Conservation (phyloP, 2,888 invertebrate genomes). For the Tiliacea aurago region DNA sequence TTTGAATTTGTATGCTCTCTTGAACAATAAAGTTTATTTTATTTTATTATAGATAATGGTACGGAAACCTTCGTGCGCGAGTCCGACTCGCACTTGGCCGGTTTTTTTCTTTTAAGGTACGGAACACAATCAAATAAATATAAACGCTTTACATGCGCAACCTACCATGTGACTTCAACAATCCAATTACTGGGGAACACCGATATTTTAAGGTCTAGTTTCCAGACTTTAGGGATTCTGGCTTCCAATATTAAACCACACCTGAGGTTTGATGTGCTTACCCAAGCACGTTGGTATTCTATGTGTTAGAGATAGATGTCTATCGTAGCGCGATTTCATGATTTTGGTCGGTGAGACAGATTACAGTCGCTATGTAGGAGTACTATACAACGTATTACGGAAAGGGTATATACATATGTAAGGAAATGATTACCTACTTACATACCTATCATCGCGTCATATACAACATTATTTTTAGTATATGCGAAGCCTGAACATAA, state of each 20-base stretch:
- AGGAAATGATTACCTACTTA: too few species aligned
- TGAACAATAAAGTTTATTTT: too few species aligned
- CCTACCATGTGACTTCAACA: not conserved
- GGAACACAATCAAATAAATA: not conserved
- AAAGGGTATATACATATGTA: too few species aligned
- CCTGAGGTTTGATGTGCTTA: not conserved
- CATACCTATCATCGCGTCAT: too few species aligned
- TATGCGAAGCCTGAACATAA: too few species aligned
- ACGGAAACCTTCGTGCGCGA: too few species aligned
- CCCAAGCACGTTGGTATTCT: not conserved
- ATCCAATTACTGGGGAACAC: not conserved
- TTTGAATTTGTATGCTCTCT: too few species aligned
- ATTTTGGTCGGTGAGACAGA: not conserved
- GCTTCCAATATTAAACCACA: not conserved
- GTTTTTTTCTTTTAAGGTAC: too few species aligned
- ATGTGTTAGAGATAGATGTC: not conserved
- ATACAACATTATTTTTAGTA: too few species aligned
- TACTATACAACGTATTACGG: too few species aligned
- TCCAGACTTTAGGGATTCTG: not conserved
- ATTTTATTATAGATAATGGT: too few species aligned
- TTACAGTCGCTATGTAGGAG: not conserved
- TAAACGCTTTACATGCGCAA: not conserved
- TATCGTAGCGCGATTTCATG: not conserved
- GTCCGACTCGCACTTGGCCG: too few species aligned
- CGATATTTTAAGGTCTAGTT: not conserved